phyloP scores from a whole-genome alignment of 1,140 invertebrate species.

The Diabrotica undecimpunctata region DNA sequence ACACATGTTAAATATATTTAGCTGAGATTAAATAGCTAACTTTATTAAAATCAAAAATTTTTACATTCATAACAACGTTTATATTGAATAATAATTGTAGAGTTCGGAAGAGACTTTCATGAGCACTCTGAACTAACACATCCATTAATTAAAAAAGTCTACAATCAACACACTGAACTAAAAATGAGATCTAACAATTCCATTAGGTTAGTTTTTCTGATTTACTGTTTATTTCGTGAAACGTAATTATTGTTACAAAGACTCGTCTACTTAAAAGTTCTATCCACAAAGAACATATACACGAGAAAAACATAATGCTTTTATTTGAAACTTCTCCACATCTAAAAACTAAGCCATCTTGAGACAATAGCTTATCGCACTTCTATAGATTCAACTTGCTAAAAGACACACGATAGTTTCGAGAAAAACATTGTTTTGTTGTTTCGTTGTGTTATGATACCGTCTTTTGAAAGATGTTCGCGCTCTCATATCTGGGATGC shows the following conservation, averaged over 20 bases:
- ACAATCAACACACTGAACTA: too few relatives aligned
- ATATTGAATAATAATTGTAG: too few relatives aligned
- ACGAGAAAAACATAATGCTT: background rate
- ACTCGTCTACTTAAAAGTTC: background rate
- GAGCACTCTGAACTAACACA: too few relatives aligned
- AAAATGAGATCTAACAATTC: too few relatives aligned
- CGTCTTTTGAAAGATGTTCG: background rate
- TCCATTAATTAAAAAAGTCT: too few relatives aligned
- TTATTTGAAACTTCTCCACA: background rate
- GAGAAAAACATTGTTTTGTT: background rate
- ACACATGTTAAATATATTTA: too few relatives aligned
- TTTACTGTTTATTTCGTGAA: background rate
- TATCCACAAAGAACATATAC: background rate
- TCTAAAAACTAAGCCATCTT: background rate
- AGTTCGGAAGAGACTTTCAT: too few relatives aligned
- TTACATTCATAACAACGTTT: too few relatives aligned
- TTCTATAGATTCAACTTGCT: conserved; percentile 3
- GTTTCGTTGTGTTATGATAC: background rate
- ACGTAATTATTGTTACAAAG: background rate
- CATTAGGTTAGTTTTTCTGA: too few relatives aligned
- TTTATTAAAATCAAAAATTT: too few relatives aligned
- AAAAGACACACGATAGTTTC: background rate
- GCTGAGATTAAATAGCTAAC: too few relatives aligned
- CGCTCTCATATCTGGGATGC: background rate
- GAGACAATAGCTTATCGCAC: conserved; percentile 2